A percentile compares a stretch with the other conserved stretches of the same genome.
Evolutionary conservation across 2,888 invertebrate genomes (phyloP).

Genomic region (Dolomedes plantarius): DNA sequence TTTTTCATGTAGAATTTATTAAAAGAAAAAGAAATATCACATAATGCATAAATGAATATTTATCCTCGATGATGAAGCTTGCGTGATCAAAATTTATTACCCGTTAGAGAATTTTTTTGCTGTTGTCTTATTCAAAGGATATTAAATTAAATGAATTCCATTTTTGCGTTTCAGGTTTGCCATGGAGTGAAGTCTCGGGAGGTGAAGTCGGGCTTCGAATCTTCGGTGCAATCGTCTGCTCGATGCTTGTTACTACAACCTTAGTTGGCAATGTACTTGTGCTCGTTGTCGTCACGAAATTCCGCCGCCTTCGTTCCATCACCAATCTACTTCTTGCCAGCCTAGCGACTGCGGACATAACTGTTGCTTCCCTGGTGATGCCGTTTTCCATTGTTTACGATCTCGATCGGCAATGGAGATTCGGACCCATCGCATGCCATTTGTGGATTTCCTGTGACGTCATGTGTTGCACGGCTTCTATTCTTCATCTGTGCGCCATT

Average conservation of each 20-base stretch:
- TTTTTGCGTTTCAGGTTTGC: slow-evolving; percentile 31
- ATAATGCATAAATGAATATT: too few relatives aligned
- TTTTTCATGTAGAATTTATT: too few relatives aligned
- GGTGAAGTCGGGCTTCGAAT: slow-evolving; percentile 64
- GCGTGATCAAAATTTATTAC: too few relatives aligned
- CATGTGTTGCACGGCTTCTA: slow-evolving; percentile 77
- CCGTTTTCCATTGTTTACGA: slow-evolving; percentile 76
- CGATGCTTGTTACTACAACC: slow-evolving; percentile 74
- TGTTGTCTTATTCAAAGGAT: too few relatives aligned
- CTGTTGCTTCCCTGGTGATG: slow-evolving; percentile 76
- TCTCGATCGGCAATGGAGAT: slow-evolving; percentile 77
- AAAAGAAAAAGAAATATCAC: too few relatives aligned
- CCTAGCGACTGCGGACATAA: slow-evolving; percentile 76
- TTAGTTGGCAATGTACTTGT: slow-evolving; percentile 76
- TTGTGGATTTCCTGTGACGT: slow-evolving; percentile 77
- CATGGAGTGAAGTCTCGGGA: slow-evolving; percentile 51
- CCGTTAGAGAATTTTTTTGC: too few relatives aligned
- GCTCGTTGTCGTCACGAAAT: slow-evolving; percentile 75
- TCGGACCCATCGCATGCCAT: slow-evolving; percentile 76
- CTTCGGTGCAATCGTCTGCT: slow-evolving; percentile 72
- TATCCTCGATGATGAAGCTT: too few relatives aligned
- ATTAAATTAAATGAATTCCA: too few relatives aligned
- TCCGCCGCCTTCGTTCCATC: slow-evolving; percentile 75
- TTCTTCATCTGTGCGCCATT: slow-evolving; percentile 76
- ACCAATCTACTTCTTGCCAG: slow-evolving; percentile 76